A percentile compares a stretch with the other conserved stretches of the same genome.
Evolutionary conservation across 2,797 vertebrate species (phyloP).

Genomic region (Masticophis lateralis): DNA sequence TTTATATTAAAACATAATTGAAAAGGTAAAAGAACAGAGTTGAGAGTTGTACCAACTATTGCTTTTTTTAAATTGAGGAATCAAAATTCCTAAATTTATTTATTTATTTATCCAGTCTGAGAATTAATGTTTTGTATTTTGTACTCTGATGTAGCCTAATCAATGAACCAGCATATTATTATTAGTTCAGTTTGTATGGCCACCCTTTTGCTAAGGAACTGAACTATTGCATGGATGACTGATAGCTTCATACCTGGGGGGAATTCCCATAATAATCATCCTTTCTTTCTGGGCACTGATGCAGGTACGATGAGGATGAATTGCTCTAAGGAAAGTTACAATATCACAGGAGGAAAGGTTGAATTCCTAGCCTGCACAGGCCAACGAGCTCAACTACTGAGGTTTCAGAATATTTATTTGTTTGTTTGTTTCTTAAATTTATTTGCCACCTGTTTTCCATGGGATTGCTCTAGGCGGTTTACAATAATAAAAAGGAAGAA

Average conservation of each 20-base stretch:
- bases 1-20: neutral
- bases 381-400: neutral
- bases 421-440: too few relatives aligned
- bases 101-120: neutral
- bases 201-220: neutral
- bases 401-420: too few relatives aligned
- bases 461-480: too few relatives aligned
- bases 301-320: neutral
- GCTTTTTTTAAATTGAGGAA: neutral
- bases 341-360: neutral
- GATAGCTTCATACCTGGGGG: neutral
- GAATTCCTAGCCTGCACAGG: too few relatives aligned
- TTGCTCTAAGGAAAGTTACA: neutral
- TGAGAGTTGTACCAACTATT: neutral
- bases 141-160: neutral
- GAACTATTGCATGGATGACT: neutral
- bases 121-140: neutral
- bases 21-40: neutral
- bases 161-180: neutral
- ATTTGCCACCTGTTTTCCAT: too few relatives aligned
- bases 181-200: neutral
- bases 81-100: neutral
- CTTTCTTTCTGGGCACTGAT: neutral
- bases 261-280: neutral
- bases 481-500: too few relatives aligned